Percentiles rank a stretch among this genome's conserved stretches.
Evolutionary conservation across 37 sponge, comb jelly and placozoan genomes (phyloP).

Genomic region (Mnemiopsis leidyi): DNA sequence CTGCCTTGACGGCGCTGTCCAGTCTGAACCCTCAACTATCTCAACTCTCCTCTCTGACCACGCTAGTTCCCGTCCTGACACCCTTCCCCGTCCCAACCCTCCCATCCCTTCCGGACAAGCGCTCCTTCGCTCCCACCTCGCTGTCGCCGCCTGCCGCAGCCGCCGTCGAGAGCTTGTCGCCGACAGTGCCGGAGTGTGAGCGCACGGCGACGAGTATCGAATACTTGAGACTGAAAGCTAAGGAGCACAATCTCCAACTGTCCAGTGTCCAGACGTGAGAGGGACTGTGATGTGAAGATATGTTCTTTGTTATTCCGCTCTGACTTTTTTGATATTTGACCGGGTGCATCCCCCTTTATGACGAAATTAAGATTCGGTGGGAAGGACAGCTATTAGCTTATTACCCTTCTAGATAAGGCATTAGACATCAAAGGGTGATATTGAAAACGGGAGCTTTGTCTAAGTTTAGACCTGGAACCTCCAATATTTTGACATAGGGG

Average conservation of each 20-base stretch:
- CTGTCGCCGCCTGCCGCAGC: not conserved
- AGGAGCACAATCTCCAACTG: slow-evolving; percentile 42
- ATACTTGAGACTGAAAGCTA: slow-evolving; percentile 14
- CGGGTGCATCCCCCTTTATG: not conserved
- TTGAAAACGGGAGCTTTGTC: not conserved
- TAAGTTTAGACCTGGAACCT: not conserved
- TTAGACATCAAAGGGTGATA: slow-evolving; percentile 42
- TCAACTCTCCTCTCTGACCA: slow-evolving; percentile 45
- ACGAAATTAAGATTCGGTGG: not conserved
- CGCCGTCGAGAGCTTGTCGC: not conserved
- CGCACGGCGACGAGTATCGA: slow-evolving; percentile 35
- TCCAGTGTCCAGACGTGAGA: slow-evolving; percentile 26
- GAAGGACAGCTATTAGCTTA: not conserved
- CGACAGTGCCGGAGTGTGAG: slow-evolving; percentile 9
- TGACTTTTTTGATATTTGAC: not conserved
- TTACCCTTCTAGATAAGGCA: slow-evolving; percentile 10
- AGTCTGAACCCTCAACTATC: slow-evolving; percentile 37
- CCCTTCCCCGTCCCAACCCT: slow-evolving; percentile 46
- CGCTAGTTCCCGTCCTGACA: slow-evolving; percentile 32
- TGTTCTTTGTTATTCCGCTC: too few species aligned
- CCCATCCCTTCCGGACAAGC: slow-evolving; percentile 2
- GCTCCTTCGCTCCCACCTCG: slow-evolving; percentile 28
- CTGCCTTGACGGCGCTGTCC: slow-evolving; percentile 30
- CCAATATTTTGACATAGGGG: not conserved
- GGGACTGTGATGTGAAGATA: too few species aligned